phyloP scores from a whole-genome alignment of 2,888 invertebrate genomes.

The Epinotia demarniana region DNA sequence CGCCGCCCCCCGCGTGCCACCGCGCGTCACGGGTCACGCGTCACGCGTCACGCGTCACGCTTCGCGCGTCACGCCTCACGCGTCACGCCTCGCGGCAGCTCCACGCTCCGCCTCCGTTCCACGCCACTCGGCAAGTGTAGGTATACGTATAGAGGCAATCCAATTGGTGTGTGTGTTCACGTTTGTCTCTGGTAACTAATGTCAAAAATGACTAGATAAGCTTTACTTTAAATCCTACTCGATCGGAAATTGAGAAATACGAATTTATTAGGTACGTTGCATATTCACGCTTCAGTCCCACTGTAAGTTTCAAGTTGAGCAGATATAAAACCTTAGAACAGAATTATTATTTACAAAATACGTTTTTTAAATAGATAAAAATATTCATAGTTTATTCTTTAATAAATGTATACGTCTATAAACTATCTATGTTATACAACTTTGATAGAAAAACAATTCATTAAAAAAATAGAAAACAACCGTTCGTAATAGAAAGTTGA shows the following conservation, averaged over 20 bases:
- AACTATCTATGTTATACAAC: slow-evolving; percentile 71
- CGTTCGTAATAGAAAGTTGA: slow-evolving; percentile 48
- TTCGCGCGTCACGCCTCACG: background rate
- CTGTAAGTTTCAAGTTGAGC: slow-evolving; percentile 81
- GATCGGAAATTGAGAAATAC: slow-evolving; percentile 51
- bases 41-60: background rate
- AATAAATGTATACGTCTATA: slow-evolving; percentile 74
- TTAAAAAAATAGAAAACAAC: slow-evolving; percentile 58
- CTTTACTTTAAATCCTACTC: slow-evolving; percentile 51
- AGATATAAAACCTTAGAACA: slow-evolving; percentile 81
- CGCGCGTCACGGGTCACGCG: background rate
- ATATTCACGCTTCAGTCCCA: slow-evolving; percentile 68
- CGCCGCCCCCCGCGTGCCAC: slow-evolving; percentile 7
- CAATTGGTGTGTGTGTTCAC: slow-evolving; percentile 46
- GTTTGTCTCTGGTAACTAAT: slow-evolving; percentile 45
- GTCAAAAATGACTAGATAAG: slow-evolving; percentile 50
- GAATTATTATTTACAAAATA: slow-evolving; percentile 81
- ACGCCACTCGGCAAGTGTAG: slow-evolving; percentile 16
- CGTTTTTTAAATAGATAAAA: slow-evolving; percentile 71
- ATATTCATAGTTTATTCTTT: slow-evolving; percentile 62
- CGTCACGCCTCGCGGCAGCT: slow-evolving; percentile 7
- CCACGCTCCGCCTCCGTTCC: slow-evolving; percentile 2
- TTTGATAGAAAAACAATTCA: slow-evolving; percentile 60
- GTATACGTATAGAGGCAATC: slow-evolving; percentile 43
- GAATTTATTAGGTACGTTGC: slow-evolving; percentile 53